Conservation (phyloP, 2,888 invertebrate genomes). For the Drosophila helvetica region DNA sequence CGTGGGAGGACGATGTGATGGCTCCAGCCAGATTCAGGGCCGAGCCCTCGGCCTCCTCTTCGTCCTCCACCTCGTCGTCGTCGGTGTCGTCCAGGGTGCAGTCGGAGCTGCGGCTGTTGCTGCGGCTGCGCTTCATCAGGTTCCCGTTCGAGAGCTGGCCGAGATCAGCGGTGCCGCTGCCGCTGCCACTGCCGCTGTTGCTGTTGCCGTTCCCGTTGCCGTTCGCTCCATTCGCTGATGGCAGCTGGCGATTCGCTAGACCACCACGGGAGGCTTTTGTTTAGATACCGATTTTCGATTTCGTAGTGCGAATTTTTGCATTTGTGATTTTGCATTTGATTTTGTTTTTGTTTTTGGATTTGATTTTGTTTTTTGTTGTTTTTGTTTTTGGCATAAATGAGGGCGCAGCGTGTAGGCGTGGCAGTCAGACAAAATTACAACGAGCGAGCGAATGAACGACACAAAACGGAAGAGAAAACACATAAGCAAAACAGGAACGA, state of each 20-base stretch:
- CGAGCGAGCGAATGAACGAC: slow-evolving; percentile 42
- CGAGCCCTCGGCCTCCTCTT: slow-evolving; percentile 72
- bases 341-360: slow-evolving; percentile 19
- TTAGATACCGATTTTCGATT: slow-evolving; percentile 52
- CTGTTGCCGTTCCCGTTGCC: slow-evolving; percentile 48
- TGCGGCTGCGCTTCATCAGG: slow-evolving; percentile 84
- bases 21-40: slow-evolving; percentile 43
- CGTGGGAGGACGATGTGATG: slow-evolving; percentile 35
- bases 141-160: slow-evolving; percentile 63
- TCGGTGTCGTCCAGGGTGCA: slow-evolving; percentile 82
- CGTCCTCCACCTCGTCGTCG: slow-evolving; percentile 67
- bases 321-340: slow-evolving; percentile 33
- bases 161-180: slow-evolving; percentile 40
- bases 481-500: slow-evolving; percentile 25
- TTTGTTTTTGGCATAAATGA: slow-evolving; percentile 35
- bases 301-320: slow-evolving; percentile 30
- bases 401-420: slow-evolving; percentile 61
- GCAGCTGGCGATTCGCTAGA: slow-evolving; percentile 89
- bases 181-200: slow-evolving; percentile 29
- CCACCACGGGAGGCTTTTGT: slow-evolving; percentile 89
- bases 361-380: slow-evolving; percentile 36
- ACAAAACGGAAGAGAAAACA: slow-evolving; percentile 33
- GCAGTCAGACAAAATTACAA: slow-evolving; percentile 61
- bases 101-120: slow-evolving; percentile 84
- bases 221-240: slow-evolving; percentile 80